Conservation (phyloP, 2,797 vertebrate species). For the Lophius americanus region DNA sequence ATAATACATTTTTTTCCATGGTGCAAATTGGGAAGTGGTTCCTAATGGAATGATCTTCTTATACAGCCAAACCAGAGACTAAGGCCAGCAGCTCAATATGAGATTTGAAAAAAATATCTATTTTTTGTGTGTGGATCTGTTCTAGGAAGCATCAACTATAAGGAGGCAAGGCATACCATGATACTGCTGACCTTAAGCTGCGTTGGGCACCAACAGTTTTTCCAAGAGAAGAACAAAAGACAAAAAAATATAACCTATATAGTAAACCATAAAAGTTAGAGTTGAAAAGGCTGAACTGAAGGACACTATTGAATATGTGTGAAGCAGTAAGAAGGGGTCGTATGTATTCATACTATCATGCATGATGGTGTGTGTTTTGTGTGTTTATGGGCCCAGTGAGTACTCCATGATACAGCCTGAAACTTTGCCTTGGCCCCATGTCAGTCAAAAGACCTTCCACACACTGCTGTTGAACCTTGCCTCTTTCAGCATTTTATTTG, state of each 20-base stretch:
- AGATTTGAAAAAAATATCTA: constrained; percentile 19
- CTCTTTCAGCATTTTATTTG: constrained; percentile 7
- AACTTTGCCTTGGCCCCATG: constrained; percentile 44
- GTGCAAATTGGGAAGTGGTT: neutral
- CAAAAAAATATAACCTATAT: neutral
- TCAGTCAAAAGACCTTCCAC: constrained; percentile 53
- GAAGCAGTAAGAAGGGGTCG: neutral
- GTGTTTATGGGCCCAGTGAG: constrained; percentile 39
- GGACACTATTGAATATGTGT: neutral
- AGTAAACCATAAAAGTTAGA: neutral
- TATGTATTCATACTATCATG: constrained; percentile 16
- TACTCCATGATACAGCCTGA: constrained; percentile 38
- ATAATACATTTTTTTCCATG: constrained; percentile 31
- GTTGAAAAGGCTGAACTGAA: constrained; percentile 14
- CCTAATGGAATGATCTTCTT: constrained; percentile 15
- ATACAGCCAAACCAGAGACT: constrained; percentile 13
- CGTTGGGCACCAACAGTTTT: neutral
- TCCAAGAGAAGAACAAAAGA: constrained; percentile 9
- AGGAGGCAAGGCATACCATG: constrained; percentile 14
- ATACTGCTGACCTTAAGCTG: constrained; percentile 10
- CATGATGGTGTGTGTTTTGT: constrained; percentile 7
- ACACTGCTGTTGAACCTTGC: constrained; percentile 42
- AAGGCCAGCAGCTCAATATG: constrained; percentile 15
- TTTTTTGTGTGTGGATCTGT: neutral
- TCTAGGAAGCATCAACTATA: constrained; percentile 1